These are phyloP conservation scores for Chelonus insularis DNA, from an alignment of 1,140 invertebrate species.

Conservation along the genomic window DNA sequence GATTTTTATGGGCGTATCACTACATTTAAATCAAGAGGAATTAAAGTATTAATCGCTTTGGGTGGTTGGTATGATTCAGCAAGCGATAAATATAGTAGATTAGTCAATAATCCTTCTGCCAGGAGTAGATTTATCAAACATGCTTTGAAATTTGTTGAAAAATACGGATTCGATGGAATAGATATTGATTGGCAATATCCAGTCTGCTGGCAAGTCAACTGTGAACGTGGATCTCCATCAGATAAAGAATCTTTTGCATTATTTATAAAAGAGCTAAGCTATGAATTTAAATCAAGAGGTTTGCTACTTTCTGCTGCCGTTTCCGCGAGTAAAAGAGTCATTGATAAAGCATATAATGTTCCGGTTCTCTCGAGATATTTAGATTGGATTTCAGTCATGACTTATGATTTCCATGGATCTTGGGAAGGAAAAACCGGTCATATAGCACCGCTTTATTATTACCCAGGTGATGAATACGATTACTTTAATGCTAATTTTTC, in stretches of 20 bases:
- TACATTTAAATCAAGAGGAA: slow-evolving; percentile 60
- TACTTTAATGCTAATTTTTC: slow-evolving; percentile 82
- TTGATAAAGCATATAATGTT: slow-evolving; percentile 72
- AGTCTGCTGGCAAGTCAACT: slow-evolving; percentile 70
- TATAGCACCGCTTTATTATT: slow-evolving; percentile 75
- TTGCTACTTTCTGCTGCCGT: slow-evolving; percentile 64
- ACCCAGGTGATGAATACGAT: slow-evolving; percentile 69
- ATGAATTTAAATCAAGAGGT: slow-evolving; percentile 60
- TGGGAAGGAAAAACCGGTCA: slow-evolving; percentile 86
- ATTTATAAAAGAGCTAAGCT: slow-evolving; percentile 62
- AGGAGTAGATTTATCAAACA: slow-evolving; percentile 71
- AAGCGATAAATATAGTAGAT: slow-evolving; percentile 76
- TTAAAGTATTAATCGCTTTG: slow-evolving; percentile 55
- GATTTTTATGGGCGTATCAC: slow-evolving; percentile 70
- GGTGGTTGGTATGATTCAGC: slow-evolving; percentile 63
- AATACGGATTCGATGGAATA: slow-evolving; percentile 78
- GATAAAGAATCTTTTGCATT: slow-evolving; percentile 63
- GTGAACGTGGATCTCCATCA: slow-evolving; percentile 61
- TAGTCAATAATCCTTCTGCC: slow-evolving; percentile 73
- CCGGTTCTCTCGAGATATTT: slow-evolving; percentile 70
- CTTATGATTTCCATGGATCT: slow-evolving; percentile 83
- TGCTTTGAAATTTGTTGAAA: slow-evolving; percentile 71
- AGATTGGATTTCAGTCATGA: slow-evolving; percentile 87
- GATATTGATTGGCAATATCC: slow-evolving; percentile 77
- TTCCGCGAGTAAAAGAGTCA: slow-evolving; percentile 62